Percentiles rank a stretch among this genome's conserved stretches.
These are phyloP conservation scores for Arremon aurantiirostris DNA, from an alignment of 2,797 vertebrate genomes.

Conservation along the genomic window DNA sequence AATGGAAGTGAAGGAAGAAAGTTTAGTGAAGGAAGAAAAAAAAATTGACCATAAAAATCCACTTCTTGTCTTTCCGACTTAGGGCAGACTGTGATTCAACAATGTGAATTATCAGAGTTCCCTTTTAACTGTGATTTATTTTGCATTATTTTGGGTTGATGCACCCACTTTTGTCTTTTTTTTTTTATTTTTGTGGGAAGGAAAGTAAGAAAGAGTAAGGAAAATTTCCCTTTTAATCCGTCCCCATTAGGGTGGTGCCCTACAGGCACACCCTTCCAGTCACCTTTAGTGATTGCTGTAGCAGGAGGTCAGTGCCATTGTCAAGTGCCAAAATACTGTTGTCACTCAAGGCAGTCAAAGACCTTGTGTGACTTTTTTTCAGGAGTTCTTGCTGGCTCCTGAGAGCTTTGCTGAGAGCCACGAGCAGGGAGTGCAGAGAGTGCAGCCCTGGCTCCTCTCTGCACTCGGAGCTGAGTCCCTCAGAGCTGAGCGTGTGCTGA, in stretches of 20 bases:
- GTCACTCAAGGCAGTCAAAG: neutral
- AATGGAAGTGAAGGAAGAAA: neutral
- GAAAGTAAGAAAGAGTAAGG: neutral
- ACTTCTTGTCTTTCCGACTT: neutral
- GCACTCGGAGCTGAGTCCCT: neutral
- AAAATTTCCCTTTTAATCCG: neutral
- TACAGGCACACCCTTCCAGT: neutral
- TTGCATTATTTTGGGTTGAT: neutral
- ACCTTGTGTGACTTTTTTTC: neutral
- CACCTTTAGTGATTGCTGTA: neutral
- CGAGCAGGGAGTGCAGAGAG: too few relatives aligned
- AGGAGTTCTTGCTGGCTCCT: neutral
- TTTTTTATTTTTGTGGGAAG: neutral
- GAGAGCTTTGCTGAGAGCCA: neutral
- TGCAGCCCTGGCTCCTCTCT: neutral
- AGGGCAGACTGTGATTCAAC: neutral
- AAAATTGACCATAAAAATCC: neutral
- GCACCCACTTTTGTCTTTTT: neutral
- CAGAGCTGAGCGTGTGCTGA: neutral
- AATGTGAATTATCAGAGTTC: fast-evolving
- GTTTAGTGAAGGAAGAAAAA: neutral
- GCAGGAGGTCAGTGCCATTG: neutral
- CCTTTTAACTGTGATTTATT: neutral
- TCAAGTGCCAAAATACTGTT: neutral
- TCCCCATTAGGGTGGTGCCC: neutral